Evolutionary conservation across 2,113 vertebrate genomes (phyloP).

Genomic region (Notiomystis cincta): DNA sequence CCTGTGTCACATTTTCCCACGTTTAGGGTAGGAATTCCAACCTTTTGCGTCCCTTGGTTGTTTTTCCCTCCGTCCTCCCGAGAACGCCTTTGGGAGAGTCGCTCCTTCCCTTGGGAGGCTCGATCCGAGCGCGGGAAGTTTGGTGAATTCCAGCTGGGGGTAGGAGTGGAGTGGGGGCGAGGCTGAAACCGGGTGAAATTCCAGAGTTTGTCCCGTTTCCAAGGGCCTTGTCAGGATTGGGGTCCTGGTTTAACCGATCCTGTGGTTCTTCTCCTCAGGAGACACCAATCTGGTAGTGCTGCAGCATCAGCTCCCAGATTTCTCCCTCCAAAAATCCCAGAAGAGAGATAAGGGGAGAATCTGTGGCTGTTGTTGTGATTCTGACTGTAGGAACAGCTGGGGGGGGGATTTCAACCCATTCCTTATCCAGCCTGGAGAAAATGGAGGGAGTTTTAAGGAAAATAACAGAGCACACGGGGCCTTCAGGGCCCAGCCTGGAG

Average conservation of each 20-base stretch:
- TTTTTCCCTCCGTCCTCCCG: background rate
- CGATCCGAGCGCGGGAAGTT: background rate
- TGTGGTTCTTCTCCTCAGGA: background rate
- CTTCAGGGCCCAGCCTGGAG: fast-evolving
- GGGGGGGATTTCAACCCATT: background rate
- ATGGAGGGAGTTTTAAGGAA: background rate
- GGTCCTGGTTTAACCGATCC: background rate
- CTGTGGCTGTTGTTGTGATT: background rate
- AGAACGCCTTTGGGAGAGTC: background rate
- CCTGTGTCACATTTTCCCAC: background rate
- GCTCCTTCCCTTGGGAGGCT: background rate
- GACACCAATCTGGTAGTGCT: background rate
- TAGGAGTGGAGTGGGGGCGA: background rate
- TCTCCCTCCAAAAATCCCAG: background rate
- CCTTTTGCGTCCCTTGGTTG: fast-evolving
- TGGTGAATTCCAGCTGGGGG: background rate
- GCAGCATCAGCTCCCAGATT: background rate
- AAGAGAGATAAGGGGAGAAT: background rate
- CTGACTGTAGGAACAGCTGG: background rate
- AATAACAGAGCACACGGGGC: fast-evolving
- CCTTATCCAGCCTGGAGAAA: background rate
- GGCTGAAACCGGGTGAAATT: background rate
- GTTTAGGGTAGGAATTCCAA: background rate
- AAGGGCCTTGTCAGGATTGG: background rate
- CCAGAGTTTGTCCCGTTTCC: background rate